Conservation (phyloP, 2,113 vertebrate genomes). For the Pluvialis apricaria region DNA sequence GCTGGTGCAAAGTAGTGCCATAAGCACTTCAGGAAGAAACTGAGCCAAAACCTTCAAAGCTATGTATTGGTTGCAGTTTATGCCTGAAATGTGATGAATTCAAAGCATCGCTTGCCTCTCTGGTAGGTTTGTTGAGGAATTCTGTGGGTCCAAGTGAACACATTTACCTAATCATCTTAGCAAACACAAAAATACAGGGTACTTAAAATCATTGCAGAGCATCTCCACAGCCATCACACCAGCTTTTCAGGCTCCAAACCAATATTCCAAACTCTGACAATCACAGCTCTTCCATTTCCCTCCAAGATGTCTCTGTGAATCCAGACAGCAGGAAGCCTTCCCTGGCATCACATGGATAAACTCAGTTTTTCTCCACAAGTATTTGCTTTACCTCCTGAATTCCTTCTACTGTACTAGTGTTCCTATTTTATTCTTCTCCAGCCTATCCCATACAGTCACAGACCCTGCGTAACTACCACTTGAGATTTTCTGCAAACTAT, state of each 20-base stretch:
- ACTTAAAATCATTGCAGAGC: not conserved
- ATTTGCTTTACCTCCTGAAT: not conserved
- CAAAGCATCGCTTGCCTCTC: not conserved
- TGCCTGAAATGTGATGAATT: not conserved
- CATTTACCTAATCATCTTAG: not conserved
- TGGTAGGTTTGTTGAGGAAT: not conserved
- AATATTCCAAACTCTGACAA: not conserved
- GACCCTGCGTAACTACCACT: not conserved
- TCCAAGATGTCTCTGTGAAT: not conserved
- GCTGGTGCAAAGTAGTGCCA: not conserved
- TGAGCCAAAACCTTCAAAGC: not conserved
- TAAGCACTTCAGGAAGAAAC: not conserved
- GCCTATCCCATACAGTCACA: not conserved
- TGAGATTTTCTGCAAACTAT: not conserved
- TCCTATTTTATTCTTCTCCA: not conserved
- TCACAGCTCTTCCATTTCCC: not conserved
- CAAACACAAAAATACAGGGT: not conserved
- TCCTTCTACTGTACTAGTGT: not conserved
- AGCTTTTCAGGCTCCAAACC: not conserved
- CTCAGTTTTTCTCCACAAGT: not conserved
- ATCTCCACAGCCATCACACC: not conserved
- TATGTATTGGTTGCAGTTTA: not conserved
- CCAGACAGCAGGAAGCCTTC: not conserved
- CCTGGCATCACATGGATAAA: not conserved
- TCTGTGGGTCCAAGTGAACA: not conserved